Evolutionary conservation across 2,888 invertebrate species (phyloP).

Genomic region (Cheilosia soror): DNA sequence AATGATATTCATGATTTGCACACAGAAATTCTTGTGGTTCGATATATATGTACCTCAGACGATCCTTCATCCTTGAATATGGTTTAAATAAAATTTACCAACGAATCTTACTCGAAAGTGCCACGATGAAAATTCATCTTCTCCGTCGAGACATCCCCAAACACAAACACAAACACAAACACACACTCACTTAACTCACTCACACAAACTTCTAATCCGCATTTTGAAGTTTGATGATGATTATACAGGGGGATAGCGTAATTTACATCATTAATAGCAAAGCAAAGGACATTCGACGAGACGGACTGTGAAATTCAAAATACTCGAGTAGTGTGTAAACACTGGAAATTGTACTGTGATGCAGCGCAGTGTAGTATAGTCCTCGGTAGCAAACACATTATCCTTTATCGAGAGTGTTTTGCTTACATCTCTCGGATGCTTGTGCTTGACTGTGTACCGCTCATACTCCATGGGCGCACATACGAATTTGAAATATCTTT

Average conservation of each 20-base stretch:
- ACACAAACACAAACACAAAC: no score
- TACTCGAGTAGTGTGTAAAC: conserved; percentile 55
- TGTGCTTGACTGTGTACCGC: not conserved
- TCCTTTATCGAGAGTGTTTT: conserved; percentile 46
- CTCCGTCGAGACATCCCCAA: conserved; percentile 2
- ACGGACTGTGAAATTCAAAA: conserved; percentile 48
- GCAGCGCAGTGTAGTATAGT: conserved; percentile 23
- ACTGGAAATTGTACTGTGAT: conserved; percentile 47
- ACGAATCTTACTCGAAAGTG: conserved; percentile 28
- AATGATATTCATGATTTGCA: conserved; percentile 59
- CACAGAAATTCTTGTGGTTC: conserved; percentile 30
- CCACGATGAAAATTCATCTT: not conserved
- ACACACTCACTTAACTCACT: not conserved
- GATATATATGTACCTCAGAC: conserved; percentile 1
- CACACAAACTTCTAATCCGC: conserved; percentile 17
- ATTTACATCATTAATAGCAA: conserved; percentile 72
- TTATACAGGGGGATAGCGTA: conserved; percentile 62
- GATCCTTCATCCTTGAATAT: conserved; percentile 14
- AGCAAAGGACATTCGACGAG: conserved; percentile 16
- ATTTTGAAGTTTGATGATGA: conserved; percentile 44
- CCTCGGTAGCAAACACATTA: conserved; percentile 40
- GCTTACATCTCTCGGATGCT: conserved; percentile 24
- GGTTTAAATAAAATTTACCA: conserved; percentile 48
- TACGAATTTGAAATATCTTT: conserved; percentile 69
- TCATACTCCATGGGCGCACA: conserved; percentile 39